Evolutionary conservation across 1,140 invertebrate species (phyloP).

Genomic region (Asobara japonica): DNA sequence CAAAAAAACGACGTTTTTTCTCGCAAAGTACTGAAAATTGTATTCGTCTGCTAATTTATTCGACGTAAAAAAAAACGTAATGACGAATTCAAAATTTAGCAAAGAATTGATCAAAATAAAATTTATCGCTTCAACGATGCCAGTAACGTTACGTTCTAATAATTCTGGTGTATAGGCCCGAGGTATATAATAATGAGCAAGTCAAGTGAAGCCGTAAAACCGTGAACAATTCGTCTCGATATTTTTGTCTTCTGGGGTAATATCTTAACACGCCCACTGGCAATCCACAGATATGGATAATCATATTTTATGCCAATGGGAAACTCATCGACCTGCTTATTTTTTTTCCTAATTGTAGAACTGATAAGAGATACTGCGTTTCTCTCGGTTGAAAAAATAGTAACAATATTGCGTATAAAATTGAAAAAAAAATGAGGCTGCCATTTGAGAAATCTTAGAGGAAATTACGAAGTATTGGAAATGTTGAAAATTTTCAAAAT

Average conservation of each 20-base stretch:
- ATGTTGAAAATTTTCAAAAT: too few relatives aligned
- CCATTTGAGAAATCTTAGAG: too few relatives aligned
- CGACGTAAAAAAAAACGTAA: too few relatives aligned
- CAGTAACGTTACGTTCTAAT: constrained; percentile 20
- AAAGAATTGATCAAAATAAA: background rate
- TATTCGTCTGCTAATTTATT: too few relatives aligned
- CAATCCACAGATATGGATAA: background rate
- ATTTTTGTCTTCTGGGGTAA: constrained; percentile 3
- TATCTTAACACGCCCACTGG: background rate
- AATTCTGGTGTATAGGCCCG: background rate
- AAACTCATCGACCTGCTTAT: background rate
- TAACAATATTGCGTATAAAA: too few relatives aligned
- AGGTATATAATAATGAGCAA: background rate
- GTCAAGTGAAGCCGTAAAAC: background rate
- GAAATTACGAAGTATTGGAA: too few relatives aligned
- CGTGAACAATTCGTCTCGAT: background rate
- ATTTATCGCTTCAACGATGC: constrained; percentile 14
- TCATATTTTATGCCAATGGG: background rate
- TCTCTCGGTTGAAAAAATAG: background rate
- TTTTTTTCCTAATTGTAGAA: background rate
- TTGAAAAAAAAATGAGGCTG: too few relatives aligned
- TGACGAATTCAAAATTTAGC: too few relatives aligned
- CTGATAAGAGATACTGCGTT: background rate
- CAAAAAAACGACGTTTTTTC: too few relatives aligned
- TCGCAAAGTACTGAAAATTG: too few relatives aligned